Percentiles rank a stretch among this genome's conserved stretches.
Evolutionary conservation across 2,888 invertebrate genomes (phyloP).

Genomic region (Rambutsinella grinnellia): DNA sequence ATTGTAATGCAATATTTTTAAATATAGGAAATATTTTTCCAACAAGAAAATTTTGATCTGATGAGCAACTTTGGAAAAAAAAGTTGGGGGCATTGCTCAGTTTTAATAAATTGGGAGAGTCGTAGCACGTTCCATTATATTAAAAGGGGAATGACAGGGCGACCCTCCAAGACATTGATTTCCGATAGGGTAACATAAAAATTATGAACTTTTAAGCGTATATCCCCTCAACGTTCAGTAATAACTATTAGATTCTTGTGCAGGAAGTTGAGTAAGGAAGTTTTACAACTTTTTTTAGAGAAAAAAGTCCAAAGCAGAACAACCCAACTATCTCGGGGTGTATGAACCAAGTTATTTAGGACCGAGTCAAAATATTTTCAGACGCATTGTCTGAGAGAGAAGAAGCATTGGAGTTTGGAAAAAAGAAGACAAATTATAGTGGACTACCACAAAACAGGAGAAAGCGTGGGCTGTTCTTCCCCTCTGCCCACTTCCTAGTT

Average conservation of each 20-base stretch:
- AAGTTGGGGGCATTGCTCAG: not conserved
- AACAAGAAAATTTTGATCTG: too few species aligned
- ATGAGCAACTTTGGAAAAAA: not conserved
- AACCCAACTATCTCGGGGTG: not conserved
- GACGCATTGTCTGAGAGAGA: not conserved
- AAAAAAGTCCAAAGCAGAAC: not conserved
- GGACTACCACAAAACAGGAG: not conserved
- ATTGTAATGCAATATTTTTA: not conserved
- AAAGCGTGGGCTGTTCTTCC: slow-evolving; percentile 32
- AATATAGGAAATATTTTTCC: too few species aligned
- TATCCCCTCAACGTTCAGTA: not conserved
- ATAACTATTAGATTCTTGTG: not conserved
- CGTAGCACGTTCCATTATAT: too few species aligned
- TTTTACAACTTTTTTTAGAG: slow-evolving; percentile 21
- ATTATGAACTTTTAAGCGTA: not conserved
- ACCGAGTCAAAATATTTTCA: too few species aligned
- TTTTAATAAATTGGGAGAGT: not conserved
- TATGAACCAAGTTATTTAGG: too few species aligned
- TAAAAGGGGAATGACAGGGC: not conserved
- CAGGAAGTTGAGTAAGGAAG: not conserved
- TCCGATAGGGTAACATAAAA: slow-evolving; percentile 29
- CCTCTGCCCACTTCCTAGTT: not conserved
- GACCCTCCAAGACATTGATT: slow-evolving; percentile 54
- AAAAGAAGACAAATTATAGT: not conserved
- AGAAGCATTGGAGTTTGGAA: not conserved